Base-by-base conservation (phyloP, 2,888 invertebrate species). In the Chorisops tibialis region DNA sequence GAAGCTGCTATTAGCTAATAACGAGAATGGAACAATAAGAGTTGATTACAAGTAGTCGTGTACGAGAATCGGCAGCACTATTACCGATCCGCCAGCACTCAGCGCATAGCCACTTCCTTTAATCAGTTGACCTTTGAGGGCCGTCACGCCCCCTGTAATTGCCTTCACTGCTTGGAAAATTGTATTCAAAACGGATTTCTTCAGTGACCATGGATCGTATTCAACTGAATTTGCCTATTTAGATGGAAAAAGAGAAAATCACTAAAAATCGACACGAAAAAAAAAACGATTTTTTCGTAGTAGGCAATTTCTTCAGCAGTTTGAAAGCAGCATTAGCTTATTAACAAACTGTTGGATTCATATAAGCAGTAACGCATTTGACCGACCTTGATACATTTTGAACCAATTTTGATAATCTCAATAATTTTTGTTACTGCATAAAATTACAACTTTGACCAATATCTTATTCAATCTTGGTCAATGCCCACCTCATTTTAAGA, bases 161-260 rank as follows among this genome's bases (percentile, higher is more conserved):
- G 93, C 92, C 73, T 93, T 93, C 1, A 91, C 87, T 0, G 93
- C 92, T 82, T 93, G 91, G 72, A 93, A 84, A 9, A 93, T 81
- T 3, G 92, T 91, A 75, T 87, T 87, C 14, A 92, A 79, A 64
- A 93, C 88, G 0, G 90, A 89, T 73, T 89, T 90, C 78, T 92
- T 92, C 70, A 92, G 80, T 18, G 87, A 85, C 87, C 87, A 89
- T 67, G 86, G 83, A 76, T 86, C 86, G 68, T 86, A 87, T 65
- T 76, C 75, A 35, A 75, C 73, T 4, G 76, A 75, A 61, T 77
- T 76, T 30, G 71, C 73, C 76, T 77, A 58, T 4, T 41, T 7
- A 11, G 16, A 12, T 41, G n/a, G 11, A 41, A 41, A 9, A n/a
- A 50, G 35, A 7, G 37, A 37, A 37, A 37, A 37, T 37, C 37